These are phyloP conservation scores for Eupithecia pulchellata DNA, from an alignment of 2,888 invertebrate species.

Conservation along the genomic window DNA sequence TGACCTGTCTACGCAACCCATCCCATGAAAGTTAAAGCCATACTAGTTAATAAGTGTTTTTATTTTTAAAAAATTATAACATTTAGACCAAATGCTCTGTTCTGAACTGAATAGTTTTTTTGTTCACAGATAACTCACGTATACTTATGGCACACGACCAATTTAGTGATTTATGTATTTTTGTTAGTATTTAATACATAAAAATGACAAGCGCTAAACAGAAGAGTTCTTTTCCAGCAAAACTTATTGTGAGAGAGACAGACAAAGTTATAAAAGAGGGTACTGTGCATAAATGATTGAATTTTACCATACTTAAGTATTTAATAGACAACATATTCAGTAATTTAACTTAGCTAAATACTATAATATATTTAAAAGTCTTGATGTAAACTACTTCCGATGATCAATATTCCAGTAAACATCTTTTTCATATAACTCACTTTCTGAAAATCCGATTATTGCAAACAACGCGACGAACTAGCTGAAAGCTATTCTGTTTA, in stretches of 20 bases:
- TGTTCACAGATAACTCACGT: not conserved
- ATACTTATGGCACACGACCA: not conserved
- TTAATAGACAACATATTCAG: too few species aligned
- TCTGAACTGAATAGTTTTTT: not conserved
- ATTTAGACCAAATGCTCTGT: not conserved
- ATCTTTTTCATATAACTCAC: not conserved
- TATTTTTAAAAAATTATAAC: too few species aligned
- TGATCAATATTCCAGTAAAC: not conserved
- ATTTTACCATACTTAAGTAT: too few species aligned
- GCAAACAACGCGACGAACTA: not conserved
- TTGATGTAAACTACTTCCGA: not conserved
- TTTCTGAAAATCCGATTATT: not conserved
- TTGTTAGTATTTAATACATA: too few species aligned
- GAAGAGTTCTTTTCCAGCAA: too few species aligned
- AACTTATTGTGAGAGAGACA: too few species aligned
- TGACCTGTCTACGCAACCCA: too few species aligned
- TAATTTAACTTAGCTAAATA: not conserved
- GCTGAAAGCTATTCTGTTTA: constrained; percentile 6
- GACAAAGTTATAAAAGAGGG: too few species aligned
- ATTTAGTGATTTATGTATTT: too few species aligned
- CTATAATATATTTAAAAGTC: not conserved
- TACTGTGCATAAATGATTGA: too few species aligned
- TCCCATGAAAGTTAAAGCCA: not conserved
- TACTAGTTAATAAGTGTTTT: not conserved
- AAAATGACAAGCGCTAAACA: too few species aligned